phyloP scores from a whole-genome alignment of 2,113 vertebrate species.

The Candoia aspera region DNA sequence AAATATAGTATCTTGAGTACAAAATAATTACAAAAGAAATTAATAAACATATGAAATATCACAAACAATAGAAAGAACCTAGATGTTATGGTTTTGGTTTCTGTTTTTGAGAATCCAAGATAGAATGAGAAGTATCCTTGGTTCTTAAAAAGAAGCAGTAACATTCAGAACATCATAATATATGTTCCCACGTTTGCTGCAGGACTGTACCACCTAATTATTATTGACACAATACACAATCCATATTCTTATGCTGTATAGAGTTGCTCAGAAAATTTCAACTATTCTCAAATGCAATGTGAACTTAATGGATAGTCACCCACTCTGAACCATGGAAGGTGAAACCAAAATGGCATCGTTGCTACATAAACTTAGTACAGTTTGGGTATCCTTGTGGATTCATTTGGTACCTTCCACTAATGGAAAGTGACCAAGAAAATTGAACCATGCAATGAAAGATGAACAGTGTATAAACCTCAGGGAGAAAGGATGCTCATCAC shows the following conservation, averaged over 20 bases:
- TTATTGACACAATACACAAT: no score
- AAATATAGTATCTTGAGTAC: no score
- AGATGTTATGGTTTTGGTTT: no score
- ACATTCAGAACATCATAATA: not conserved
- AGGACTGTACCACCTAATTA: no score
- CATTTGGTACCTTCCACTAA: not conserved
- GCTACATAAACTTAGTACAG: not conserved
- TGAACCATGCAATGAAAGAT: not conserved
- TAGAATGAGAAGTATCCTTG: not conserved
- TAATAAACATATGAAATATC: no score
- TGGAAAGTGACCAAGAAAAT: not conserved
- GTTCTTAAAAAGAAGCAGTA: not conserved
- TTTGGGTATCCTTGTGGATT: not conserved
- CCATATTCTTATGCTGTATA: no score
- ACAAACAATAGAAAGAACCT: no score
- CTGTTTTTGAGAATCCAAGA: not conserved
- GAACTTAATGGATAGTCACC: not conserved
- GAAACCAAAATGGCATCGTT: not conserved
- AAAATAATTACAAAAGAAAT: no score
- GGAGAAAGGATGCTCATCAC: not conserved
- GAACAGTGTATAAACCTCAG: not conserved
- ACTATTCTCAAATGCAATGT: not conserved
- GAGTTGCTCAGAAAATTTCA: not conserved
- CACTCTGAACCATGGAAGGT: not conserved
- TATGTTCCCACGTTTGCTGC: no score